These are phyloP conservation scores for Ruditapes philippinarum DNA, from an alignment of 1,140 invertebrate genomes.

Conservation along the genomic window DNA sequence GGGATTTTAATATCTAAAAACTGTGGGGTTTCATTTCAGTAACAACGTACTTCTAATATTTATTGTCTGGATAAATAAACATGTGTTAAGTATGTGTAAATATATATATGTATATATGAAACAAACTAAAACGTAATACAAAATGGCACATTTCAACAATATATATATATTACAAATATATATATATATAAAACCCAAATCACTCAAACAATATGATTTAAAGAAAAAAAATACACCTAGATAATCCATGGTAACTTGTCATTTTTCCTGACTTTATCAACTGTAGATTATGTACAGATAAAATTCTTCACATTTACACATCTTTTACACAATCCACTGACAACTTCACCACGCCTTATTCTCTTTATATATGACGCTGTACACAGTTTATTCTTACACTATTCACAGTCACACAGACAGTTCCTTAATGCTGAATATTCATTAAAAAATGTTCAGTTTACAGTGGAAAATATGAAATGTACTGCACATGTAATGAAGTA, in stretches of 20 bases:
- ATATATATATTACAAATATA: slow-evolving; percentile 35
- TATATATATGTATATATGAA: neutral
- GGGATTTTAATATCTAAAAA: too few species aligned
- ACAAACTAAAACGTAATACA: slow-evolving; percentile 47
- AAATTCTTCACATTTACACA: neutral
- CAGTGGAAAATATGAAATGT: too few species aligned
- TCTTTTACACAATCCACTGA: neutral
- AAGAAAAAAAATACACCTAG: neutral
- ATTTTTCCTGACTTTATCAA: neutral
- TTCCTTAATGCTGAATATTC: slow-evolving; percentile 4
- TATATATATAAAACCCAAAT: neutral
- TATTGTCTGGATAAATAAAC: slow-evolving; percentile 18
- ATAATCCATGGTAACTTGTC: neutral
- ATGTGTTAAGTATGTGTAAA: too few species aligned
- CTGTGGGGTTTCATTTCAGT: too few species aligned
- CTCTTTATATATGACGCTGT: too few species aligned
- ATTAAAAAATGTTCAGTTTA: too few species aligned
- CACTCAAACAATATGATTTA: neutral
- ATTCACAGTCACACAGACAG: neutral
- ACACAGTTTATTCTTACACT: neutral
- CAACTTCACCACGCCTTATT: neutral
- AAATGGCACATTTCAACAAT: slow-evolving; percentile 65
- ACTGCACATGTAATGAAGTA: too few species aligned
- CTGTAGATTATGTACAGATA: neutral
- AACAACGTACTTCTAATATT: too few species aligned